These are phyloP conservation scores for Nematostella vectensis DNA, from an alignment of 92 coral and sea anemone genomes.

Conservation along the genomic window DNA sequence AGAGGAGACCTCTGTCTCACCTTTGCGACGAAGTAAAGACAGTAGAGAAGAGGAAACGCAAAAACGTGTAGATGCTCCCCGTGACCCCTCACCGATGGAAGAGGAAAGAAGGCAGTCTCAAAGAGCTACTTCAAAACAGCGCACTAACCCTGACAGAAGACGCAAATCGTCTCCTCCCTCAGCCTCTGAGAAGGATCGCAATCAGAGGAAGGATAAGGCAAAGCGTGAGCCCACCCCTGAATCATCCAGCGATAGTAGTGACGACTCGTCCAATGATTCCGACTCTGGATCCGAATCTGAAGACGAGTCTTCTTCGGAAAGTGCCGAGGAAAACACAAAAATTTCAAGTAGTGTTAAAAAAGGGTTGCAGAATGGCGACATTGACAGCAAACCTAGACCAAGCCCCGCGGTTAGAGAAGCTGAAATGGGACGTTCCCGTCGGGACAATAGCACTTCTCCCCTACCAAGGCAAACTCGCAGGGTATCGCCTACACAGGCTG, in stretches of 20 bases:
- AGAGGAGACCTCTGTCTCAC: too few species aligned
- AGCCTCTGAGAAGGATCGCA: not conserved
- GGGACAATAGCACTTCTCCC: slow-evolving; percentile 7
- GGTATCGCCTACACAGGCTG: too few species aligned
- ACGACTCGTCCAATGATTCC: slow-evolving; percentile 10
- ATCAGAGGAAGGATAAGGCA: slow-evolving; percentile 9
- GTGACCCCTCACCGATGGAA: not conserved
- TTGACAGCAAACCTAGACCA: not conserved
- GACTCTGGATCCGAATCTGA: slow-evolving; percentile 36
- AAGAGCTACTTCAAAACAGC: slow-evolving; percentile 5
- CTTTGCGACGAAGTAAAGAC: too few species aligned
- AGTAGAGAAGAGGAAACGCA: not conserved
- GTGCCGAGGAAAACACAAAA: slow-evolving; percentile 4
- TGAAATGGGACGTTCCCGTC: too few species aligned
- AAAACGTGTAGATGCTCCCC: slow-evolving; percentile 1
- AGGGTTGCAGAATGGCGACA: not conserved
- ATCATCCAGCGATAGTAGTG: slow-evolving; percentile 23
- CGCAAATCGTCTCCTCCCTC: slow-evolving; percentile 16
- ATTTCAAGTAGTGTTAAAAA: not conserved
- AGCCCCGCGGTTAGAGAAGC: slow-evolving; percentile 27
- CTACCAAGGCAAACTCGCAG: not conserved
- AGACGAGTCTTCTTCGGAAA: slow-evolving; percentile 14
- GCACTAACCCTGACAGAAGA: slow-evolving; percentile 34
- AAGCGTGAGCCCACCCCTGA: slow-evolving; percentile 20
- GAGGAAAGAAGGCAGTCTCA: not conserved